Evolutionary conservation across 2,888 invertebrate genomes (phyloP).

Genomic region (Pristionchus arcanus): DNA sequence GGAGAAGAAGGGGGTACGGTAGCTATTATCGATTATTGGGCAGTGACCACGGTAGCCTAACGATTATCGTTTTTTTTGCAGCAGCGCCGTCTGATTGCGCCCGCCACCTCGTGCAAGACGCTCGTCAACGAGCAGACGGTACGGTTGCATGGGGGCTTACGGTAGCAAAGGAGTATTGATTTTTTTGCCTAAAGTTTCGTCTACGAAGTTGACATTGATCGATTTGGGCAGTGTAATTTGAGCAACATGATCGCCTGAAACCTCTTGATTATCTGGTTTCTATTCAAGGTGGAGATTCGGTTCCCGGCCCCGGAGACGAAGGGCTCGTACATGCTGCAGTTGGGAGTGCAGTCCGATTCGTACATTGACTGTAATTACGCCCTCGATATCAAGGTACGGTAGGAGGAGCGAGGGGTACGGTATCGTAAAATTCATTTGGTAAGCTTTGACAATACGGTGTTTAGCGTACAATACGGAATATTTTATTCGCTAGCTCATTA

Average conservation of each 20-base stretch:
- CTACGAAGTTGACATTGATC: too few relatives aligned
- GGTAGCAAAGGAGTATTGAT: neutral
- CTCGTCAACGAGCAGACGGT: constrained; percentile 87
- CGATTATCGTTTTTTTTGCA: constrained; percentile 76
- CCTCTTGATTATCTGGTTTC: neutral
- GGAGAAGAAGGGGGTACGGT: constrained; percentile 85
- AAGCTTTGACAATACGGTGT: too few relatives aligned
- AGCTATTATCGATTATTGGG: neutral
- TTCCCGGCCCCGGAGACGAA: constrained; percentile 97
- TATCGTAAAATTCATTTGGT: too few relatives aligned
- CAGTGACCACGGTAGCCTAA: neutral
- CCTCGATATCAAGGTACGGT: constrained; percentile 90
- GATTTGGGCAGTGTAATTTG: too few relatives aligned
- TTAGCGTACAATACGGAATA: too few relatives aligned
- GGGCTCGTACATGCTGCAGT: constrained; percentile 87
- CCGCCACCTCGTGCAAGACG: constrained; percentile 94
- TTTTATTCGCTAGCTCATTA: too few relatives aligned
- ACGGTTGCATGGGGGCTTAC: neutral
- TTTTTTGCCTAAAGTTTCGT: too few relatives aligned
- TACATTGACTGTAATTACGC: constrained; percentile 97
- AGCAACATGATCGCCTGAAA: too few relatives aligned
- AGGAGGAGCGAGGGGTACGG: neutral
- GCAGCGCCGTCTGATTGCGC: constrained; percentile 89
- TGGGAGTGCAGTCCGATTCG: constrained; percentile 95
- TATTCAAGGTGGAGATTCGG: constrained; percentile 86